A percentile compares a stretch with the other conserved stretches of the same genome.
These are phyloP conservation scores for pig (Sus scrofa) DNA, from an alignment of 2,113 vertebrate species.

Conservation along the genomic window T2T-Sscrofa CM000815.6:110224001-110224500, in stretches of 20 bases:
- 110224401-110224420: neutral
- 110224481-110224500: neutral
- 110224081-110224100: slow-evolving; percentile 90
- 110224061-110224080: too few species aligned
- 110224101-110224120: slow-evolving; percentile 90
- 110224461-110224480: neutral
- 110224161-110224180: slow-evolving; percentile 93
- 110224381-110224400: neutral
- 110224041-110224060: neutral
- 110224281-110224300: too few species aligned
- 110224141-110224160: slow-evolving; percentile 88
- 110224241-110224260: too few species aligned
- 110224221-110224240: neutral
- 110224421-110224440: neutral
- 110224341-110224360: neutral
- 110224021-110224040: neutral
- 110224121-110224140: slow-evolving; percentile 86
- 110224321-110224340: neutral
- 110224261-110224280: too few species aligned
- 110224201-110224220: slow-evolving; percentile 86
- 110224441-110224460: neutral
- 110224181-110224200: slow-evolving; percentile 94
- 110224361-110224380: neutral
- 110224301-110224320: slow-evolving; percentile 62
- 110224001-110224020: neutral